phyloP scores from a whole-genome alignment of 2,888 invertebrate species.

The Trichogramma dendrolimi region DNA sequence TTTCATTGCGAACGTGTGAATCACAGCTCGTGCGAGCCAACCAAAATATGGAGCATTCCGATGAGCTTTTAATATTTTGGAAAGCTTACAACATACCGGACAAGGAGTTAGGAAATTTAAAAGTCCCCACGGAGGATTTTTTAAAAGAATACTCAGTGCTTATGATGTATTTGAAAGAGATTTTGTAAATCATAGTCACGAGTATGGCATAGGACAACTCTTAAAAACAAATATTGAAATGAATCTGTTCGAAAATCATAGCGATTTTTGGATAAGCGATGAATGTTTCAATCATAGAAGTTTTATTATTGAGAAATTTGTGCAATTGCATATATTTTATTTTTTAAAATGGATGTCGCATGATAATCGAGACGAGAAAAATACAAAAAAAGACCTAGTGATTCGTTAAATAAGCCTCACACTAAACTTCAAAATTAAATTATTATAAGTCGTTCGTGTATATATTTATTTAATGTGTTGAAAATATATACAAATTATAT shows the following conservation, averaged over 20 bases:
- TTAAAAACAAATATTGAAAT: neutral
- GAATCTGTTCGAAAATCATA: too few species aligned
- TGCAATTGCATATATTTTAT: conserved; percentile 1
- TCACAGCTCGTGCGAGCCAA: too few species aligned
- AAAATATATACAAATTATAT: too few species aligned
- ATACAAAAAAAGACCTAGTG: neutral
- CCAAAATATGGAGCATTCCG: neutral
- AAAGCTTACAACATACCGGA: neutral
- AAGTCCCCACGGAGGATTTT: conserved; percentile 5
- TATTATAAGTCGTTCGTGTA: neutral
- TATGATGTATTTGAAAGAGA: neutral
- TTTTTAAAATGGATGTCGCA: conserved; percentile 6
- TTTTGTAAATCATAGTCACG: neutral
- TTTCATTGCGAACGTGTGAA: neutral
- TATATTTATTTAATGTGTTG: too few species aligned
- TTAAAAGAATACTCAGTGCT: neutral
- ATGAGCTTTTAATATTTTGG: neutral
- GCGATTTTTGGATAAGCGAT: neutral
- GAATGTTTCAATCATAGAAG: neutral
- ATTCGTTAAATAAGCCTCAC: conserved; percentile 1
- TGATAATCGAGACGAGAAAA: neutral
- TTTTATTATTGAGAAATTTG: neutral
- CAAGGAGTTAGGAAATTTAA: conserved; percentile 5
- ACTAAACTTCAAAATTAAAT: conserved; percentile 10
- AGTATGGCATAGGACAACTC: neutral